Percentiles rank a stretch among this genome's conserved stretches.
Evolutionary conservation across 2,888 invertebrate genomes (phyloP).

Genomic region (Lamellibrachia columna): DNA sequence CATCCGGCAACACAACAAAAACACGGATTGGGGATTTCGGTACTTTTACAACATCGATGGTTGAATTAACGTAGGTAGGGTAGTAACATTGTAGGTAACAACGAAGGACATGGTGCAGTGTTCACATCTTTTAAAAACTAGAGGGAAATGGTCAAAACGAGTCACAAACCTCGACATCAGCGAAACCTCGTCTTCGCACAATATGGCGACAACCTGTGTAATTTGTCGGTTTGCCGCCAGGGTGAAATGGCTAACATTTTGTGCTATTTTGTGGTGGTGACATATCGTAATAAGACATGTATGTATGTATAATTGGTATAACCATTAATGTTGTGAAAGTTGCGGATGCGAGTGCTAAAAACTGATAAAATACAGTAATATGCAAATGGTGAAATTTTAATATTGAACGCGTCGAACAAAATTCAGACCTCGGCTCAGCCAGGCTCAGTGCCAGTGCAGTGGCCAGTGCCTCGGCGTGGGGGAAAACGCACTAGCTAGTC

Average conservation of each 20-base stretch:
- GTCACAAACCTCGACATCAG: conserved; percentile 16
- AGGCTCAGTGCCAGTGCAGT: too few relatives aligned
- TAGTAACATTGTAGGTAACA: not conserved
- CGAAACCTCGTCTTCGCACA: conserved; percentile 13
- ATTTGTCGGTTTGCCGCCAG: not conserved
- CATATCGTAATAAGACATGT: too few relatives aligned
- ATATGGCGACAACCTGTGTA: not conserved
- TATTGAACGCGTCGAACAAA: too few relatives aligned
- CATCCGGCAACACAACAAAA: not conserved
- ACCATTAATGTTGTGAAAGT: too few relatives aligned
- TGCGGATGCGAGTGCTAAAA: too few relatives aligned
- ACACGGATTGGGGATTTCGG: not conserved
- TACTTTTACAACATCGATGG: not conserved
- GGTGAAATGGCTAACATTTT: not conserved
- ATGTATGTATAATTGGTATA: not conserved
- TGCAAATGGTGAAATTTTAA: too few relatives aligned
- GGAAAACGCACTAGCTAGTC: too few relatives aligned
- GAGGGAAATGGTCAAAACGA: conserved; percentile 12
- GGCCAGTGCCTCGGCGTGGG: too few relatives aligned
- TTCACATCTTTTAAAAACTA: not conserved
- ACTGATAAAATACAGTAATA: too few relatives aligned
- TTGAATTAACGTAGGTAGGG: not conserved
- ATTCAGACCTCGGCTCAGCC: too few relatives aligned
- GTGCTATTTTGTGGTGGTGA: not conserved
- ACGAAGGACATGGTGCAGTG: not conserved